Evolutionary conservation across 2,888 invertebrate genomes (phyloP), one percentile per base, ranked within the genome.

Genomic region (Microctonus brassicae): DNA sequence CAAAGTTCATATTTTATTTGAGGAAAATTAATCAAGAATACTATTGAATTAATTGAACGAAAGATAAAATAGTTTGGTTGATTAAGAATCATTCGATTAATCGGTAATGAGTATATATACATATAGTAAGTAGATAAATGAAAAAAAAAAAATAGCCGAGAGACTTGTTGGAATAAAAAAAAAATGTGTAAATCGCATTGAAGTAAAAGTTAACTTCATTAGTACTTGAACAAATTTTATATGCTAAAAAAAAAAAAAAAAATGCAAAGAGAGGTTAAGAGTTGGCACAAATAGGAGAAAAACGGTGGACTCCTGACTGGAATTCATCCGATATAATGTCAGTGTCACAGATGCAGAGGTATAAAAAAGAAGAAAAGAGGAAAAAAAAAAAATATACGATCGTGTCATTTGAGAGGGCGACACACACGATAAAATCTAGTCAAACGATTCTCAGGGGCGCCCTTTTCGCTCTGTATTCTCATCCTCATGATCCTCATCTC

Each of bases 81-180:
- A 77, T 76, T 70, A 75, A 73, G 60, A 70, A 76, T 78, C 75
- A 77, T 77, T 80, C 72, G 74, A 76, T 76, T 76, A 77, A 69
- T 75, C 3, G 67, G n/a, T 5, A n/a, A 7, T n/a, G 17, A 47
- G 7, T 4, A 17, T n/a, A 17, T n/a, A 7, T 17, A 47, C 7
- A 47, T 17, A 17, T 47, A 17, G n/a, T 17, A 42, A n/a, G n/a
- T 17, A n/a, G n/a, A 47, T 47, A 47, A 9, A 47, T 7, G 2
- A 47, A 17, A 47, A 17, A n/a, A n/a, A 6, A 1, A 17, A n/a
- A n/a, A n/a, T n/a, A 39, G 39, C 13, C n/a, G 20, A 42, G 39
- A 22, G 13, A 62, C 22, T 62, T 42, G 24, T 62, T 42, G 24
- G 36, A 60, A 57, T 17, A 24, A 63, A 63, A 47, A 47, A 3